phyloP scores from a whole-genome alignment of 2,888 invertebrate species.

The Napeogenes inachia region DNA sequence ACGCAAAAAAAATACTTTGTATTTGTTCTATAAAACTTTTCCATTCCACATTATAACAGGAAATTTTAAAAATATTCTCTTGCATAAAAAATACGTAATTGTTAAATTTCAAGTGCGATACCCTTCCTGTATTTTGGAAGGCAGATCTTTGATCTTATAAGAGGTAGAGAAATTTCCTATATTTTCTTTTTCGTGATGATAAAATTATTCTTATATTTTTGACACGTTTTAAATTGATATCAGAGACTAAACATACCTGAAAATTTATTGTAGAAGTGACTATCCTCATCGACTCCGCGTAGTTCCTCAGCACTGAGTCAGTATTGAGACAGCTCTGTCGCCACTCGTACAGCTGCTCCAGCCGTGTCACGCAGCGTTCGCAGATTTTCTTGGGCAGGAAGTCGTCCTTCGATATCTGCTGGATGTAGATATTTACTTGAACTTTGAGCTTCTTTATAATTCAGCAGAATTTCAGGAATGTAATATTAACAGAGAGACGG shows the following conservation, averaged over 20 bases:
- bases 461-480: neutral
- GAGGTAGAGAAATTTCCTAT: neutral
- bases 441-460: neutral
- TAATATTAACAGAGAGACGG: neutral
- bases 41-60: too few species aligned
- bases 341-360: constrained; percentile 84
- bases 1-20: too few species aligned
- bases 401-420: constrained; percentile 84
- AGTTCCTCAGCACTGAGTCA: constrained; percentile 81
- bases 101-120: neutral
- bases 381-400: constrained; percentile 84
- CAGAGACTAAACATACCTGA: constrained; percentile 68
- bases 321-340: constrained; percentile 81
- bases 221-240: too few species aligned
- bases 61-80: too few species aligned
- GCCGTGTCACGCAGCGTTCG: constrained; percentile 80
- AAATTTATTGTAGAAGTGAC: constrained; percentile 82
- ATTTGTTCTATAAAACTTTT: too few species aligned
- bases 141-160: too few species aligned
- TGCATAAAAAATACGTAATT: neutral
- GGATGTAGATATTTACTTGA: constrained; percentile 32
- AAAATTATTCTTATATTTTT: neutral
- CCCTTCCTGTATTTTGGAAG: too few species aligned
- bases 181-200: neutral
- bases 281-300: constrained; percentile 82